Percentiles rank a stretch among this genome's conserved stretches.
These are phyloP conservation scores for Cephus pulcher DNA, from an alignment of 2,888 invertebrate species.

Conservation along the genomic window DNA sequence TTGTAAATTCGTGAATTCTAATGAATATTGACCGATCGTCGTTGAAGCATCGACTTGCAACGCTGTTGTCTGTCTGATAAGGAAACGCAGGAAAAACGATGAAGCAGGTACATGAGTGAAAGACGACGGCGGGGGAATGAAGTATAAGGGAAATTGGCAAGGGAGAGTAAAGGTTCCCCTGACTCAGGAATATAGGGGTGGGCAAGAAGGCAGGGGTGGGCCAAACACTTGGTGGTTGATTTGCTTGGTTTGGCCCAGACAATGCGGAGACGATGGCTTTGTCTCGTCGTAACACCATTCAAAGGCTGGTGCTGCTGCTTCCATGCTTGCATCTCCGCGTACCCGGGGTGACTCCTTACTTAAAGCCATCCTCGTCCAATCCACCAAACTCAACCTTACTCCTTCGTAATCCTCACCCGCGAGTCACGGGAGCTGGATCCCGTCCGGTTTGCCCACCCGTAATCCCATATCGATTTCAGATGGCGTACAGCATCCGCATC, in stretches of 20 bases:
- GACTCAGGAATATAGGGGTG: not conserved
- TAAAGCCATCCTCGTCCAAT: conserved; percentile 22
- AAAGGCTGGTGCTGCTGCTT: conserved; percentile 42
- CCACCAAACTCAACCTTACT: not conserved
- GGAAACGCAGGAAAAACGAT: not conserved
- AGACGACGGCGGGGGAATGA: conserved; percentile 9
- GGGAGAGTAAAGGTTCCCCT: conserved; percentile 9
- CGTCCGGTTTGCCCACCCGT: conserved; percentile 22
- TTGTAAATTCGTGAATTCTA: no score
- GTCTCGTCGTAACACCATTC: conserved; percentile 58
- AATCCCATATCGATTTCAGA: conserved; percentile 12
- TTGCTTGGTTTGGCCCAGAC: conserved; percentile 59
- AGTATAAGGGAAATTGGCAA: conserved; percentile 8
- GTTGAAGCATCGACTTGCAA: no score
- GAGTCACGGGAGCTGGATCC: not conserved
- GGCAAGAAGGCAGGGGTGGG: conserved; percentile 26
- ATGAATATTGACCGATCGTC: no score
- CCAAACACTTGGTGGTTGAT: conserved; percentile 51
- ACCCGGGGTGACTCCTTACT: not conserved
- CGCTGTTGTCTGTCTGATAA: not conserved
- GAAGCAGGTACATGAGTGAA: not conserved
- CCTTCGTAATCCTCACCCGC: not conserved
- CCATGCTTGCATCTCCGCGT: conserved; percentile 25
- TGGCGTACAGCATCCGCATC: not conserved
- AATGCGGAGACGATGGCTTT: conserved; percentile 59